Evolutionary conservation across 2,113 vertebrate genomes (phyloP).

Genomic region (Leptodactylus fuscus): DNA sequence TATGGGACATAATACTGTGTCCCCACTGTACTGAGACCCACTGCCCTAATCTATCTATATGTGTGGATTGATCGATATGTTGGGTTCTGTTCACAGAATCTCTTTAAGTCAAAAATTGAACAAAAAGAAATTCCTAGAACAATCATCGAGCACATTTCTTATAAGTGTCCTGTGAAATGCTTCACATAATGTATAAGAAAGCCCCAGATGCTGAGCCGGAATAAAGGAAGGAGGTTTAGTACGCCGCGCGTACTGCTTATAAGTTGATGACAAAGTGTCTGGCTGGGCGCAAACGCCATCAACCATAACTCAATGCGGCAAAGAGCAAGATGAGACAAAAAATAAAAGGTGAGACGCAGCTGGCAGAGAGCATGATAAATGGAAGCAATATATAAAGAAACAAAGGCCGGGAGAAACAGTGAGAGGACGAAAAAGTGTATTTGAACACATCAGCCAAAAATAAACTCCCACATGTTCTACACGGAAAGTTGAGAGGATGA

Average conservation of each 20-base stretch:
- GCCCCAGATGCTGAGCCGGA: too few relatives aligned
- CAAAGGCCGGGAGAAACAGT: constrained; percentile 11
- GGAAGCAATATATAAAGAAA: constrained; percentile 42
- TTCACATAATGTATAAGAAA: background rate
- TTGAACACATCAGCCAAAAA: constrained; percentile 38
- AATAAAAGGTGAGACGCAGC: constrained; percentile 36
- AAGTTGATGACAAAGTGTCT: constrained; percentile 22
- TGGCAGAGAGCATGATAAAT: constrained; percentile 38
- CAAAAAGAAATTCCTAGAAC: background rate
- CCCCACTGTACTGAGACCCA: too few relatives aligned
- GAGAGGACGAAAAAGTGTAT: constrained; percentile 9
- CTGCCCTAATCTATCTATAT: too few relatives aligned
- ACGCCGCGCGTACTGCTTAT: background rate
- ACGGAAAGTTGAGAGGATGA: constrained; percentile 11
- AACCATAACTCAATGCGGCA: constrained; percentile 18
- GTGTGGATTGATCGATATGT: too few relatives aligned
- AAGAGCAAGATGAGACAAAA: constrained; percentile 24
- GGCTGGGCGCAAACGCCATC: background rate
- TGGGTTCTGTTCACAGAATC: too few relatives aligned
- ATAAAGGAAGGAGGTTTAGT: background rate
- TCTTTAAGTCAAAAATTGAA: background rate
- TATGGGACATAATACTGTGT: too few relatives aligned
- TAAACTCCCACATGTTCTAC: constrained; percentile 44
- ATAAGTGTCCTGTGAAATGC: background rate
- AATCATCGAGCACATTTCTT: background rate